phyloP scores from a whole-genome alignment of 2,888 invertebrate genomes.

The Netelia virgata region DNA sequence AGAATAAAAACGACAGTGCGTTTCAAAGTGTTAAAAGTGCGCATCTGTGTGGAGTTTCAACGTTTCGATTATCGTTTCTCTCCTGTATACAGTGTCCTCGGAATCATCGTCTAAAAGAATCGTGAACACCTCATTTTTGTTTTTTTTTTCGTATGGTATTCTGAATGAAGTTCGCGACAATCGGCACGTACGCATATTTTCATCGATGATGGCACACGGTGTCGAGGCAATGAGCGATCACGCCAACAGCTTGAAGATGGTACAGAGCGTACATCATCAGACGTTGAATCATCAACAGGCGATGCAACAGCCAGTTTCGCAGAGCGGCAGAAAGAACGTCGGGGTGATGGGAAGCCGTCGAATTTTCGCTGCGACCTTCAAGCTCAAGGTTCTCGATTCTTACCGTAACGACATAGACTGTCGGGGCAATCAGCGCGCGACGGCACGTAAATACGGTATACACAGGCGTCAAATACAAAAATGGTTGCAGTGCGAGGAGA shows the following conservation, averaged over 20 bases:
- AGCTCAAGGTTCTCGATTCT: constrained; percentile 94
- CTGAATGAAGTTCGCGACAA: too few species aligned
- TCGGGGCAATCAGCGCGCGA: constrained; percentile 95
- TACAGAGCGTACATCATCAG: constrained; percentile 80
- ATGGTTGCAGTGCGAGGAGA: constrained; percentile 95
- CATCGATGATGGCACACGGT: constrained; percentile 86
- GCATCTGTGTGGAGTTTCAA: constrained; percentile 31
- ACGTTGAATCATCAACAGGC: constrained; percentile 73
- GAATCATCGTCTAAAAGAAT: too few species aligned
- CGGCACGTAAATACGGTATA: constrained; percentile 95
- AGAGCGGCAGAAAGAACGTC: constrained; percentile 78
- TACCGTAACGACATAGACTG: constrained; percentile 94
- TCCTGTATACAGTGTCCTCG: too few species aligned
- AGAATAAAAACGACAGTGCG: constrained; percentile 41
- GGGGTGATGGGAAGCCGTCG: constrained; percentile 91
- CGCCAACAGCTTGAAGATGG: constrained; percentile 83
- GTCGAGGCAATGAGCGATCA: constrained; percentile 85
- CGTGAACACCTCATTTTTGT: too few species aligned
- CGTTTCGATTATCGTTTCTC: too few species aligned
- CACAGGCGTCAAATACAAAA: constrained; percentile 96
- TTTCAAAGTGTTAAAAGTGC: constrained; percentile 53
- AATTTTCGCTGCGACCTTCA: constrained; percentile 95
- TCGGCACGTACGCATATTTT: too few species aligned
- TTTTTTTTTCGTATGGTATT: too few species aligned
- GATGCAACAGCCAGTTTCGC: constrained; percentile 75